Evolutionary conservation across 2,797 vertebrate genomes (phyloP).

Genomic region (Characodon lateralis): DNA sequence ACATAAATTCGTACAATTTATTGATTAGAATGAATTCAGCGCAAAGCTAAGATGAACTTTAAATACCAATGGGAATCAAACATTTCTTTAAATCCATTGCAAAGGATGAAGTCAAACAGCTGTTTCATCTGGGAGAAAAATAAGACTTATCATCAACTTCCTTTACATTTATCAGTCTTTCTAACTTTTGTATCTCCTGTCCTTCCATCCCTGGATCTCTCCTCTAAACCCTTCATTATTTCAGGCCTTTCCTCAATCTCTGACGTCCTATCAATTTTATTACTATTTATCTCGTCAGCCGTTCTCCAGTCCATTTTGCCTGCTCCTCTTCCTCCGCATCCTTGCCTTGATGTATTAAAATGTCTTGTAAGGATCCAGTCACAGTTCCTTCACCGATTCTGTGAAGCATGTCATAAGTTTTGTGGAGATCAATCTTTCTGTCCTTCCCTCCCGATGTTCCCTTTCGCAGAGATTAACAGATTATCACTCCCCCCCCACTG

Average conservation of each 20-base stretch:
- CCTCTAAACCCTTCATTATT: conserved; percentile 47
- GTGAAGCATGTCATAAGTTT: conserved; percentile 60
- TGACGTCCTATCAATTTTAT: conserved; percentile 47
- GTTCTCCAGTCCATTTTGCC: conserved; percentile 29
- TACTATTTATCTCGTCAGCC: conserved; percentile 49
- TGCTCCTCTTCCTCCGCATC: conserved; percentile 30
- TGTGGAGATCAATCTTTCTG: conserved; percentile 59
- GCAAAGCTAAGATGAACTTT: conserved; percentile 5
- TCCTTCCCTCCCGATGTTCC: conserved; percentile 43
- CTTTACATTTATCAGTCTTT: conserved; percentile 59
- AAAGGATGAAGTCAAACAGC: conserved; percentile 9
- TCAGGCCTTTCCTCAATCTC: conserved; percentile 35
- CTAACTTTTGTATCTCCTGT: conserved; percentile 18
- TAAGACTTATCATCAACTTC: conserved; percentile 47
- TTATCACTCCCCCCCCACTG: conserved; percentile 42
- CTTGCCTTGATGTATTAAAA: conserved; percentile 49
- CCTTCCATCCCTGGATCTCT: conserved; percentile 24
- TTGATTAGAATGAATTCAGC: not conserved
- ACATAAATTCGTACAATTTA: not conserved
- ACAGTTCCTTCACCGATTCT: conserved; percentile 20
- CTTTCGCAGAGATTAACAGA: conserved; percentile 68
- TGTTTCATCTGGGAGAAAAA: conserved; percentile 48
- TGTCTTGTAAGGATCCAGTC: conserved; percentile 51
- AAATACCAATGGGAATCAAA: not conserved
- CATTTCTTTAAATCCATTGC: not conserved